Evolutionary conservation across 2,113 vertebrate species (phyloP).

Genomic region (Pogonocichla stellata): DNA sequence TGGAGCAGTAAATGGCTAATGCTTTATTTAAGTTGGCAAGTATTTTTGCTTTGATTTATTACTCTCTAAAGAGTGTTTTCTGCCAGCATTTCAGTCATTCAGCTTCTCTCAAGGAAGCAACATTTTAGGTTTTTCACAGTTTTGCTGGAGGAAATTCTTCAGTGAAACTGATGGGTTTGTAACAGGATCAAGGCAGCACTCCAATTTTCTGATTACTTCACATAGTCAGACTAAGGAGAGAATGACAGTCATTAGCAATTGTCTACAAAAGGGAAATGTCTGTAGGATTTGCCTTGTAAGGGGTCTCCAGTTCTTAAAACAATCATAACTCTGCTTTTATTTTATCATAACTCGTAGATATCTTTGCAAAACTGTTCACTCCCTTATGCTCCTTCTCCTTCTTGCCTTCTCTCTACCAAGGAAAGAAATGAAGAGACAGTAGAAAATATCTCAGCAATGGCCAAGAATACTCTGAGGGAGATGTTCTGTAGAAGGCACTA

Average conservation of each 20-base stretch:
- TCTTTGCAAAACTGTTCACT: not conserved
- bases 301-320: not conserved
- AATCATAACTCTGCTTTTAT: not conserved
- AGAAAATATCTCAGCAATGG: not conserved
- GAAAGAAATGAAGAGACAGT: fast-evolving
- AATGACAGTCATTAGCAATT: not conserved
- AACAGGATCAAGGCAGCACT: not conserved
- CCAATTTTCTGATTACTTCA: not conserved
- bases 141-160: not conserved
- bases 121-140: not conserved
- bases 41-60: not conserved
- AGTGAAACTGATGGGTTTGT: not conserved
- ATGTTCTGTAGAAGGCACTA: not conserved
- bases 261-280: not conserved
- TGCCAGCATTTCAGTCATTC: not conserved
- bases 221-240: not conserved
- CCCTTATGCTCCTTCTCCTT: not conserved
- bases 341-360: not conserved
- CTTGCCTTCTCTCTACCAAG: not conserved
- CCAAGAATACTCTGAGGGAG: not conserved
- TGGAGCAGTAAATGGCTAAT: not conserved
- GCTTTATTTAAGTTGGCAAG: not conserved
- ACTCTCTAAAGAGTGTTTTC: not conserved
- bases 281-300: not conserved
- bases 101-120: not conserved